These are phyloP conservation scores for Eubasilissa regina DNA, from an alignment of 1,140 invertebrate species.

Conservation along the genomic window DNA sequence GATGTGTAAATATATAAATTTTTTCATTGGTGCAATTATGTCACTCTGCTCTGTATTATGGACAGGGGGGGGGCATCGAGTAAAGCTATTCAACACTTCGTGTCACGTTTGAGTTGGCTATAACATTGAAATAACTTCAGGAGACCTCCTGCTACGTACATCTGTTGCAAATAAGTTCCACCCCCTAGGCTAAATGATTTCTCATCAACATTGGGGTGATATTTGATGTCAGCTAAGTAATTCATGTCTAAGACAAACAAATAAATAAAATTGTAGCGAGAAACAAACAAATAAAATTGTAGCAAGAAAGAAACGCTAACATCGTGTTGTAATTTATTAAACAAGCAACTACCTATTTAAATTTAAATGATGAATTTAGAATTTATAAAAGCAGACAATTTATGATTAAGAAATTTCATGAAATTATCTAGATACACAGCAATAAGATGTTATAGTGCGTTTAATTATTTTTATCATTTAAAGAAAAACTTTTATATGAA, in stretches of 20 bases:
- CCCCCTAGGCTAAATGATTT: constrained; percentile 36
- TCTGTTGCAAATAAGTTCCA: constrained; percentile 48
- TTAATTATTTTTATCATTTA: too few species aligned
- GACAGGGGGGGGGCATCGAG: neutral
- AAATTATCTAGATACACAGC: too few species aligned
- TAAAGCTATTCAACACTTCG: constrained; percentile 22
- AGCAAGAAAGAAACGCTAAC: neutral
- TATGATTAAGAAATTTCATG: too few species aligned
- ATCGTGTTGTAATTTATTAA: neutral
- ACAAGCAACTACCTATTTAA: too few species aligned
- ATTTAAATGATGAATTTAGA: too few species aligned
- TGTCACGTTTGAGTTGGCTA: constrained; percentile 16
- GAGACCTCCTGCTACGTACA: constrained; percentile 23
- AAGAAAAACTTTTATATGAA: too few species aligned
- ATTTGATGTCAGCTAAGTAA: constrained; percentile 1
- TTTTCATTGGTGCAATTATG: constrained; percentile 13
- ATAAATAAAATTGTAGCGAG: too few species aligned
- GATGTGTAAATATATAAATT: too few species aligned
- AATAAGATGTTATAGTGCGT: too few species aligned
- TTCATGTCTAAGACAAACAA: constrained; percentile 14
- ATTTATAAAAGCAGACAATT: too few species aligned
- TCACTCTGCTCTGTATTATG: too few species aligned
- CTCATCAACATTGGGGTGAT: constrained; percentile 39
- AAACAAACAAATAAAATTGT: neutral
- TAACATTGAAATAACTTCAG: constrained; percentile 46